Evolutionary conservation across 2,888 invertebrate genomes (phyloP).

Genomic region (Conomelus anceps): DNA sequence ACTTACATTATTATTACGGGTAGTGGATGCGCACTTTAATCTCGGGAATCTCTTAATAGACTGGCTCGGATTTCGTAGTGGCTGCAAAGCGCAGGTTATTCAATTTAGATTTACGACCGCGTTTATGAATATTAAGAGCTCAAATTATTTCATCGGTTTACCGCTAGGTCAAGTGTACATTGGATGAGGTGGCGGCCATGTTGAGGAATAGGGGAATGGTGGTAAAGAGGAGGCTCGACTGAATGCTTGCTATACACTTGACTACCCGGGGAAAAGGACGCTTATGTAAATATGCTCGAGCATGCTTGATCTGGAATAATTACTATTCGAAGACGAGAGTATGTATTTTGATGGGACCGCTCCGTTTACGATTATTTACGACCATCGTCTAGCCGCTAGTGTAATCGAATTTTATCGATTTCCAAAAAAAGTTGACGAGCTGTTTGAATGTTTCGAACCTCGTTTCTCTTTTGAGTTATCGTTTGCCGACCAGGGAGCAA

Average conservation of each 20-base stretch:
- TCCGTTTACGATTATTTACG: not conserved
- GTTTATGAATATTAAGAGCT: not conserved
- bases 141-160: not conserved
- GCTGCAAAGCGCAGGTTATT: not conserved
- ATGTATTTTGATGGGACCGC: not conserved
- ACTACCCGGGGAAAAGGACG: not conserved
- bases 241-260: no score
- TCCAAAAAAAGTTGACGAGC: not conserved
- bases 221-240: not conserved
- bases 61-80: not conserved
- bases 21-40: not conserved
- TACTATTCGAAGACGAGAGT: not conserved
- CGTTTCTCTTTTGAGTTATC: not conserved
- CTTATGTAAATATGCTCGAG: not conserved
- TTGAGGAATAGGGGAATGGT: not conserved
- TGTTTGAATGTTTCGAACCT: not conserved
- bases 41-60: not conserved
- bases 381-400: not conserved
- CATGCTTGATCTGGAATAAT: not conserved
- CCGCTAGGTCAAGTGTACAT: not conserved
- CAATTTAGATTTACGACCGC: not conserved
- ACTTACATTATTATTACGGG: not conserved
- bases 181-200: not conserved
- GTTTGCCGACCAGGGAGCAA: not conserved
- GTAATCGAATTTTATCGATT: not conserved